Evolutionary conservation across 2,113 vertebrate genomes (phyloP), one percentile per base, ranked within the genome.

Genomic region (Nycticebus coucang): DNA sequence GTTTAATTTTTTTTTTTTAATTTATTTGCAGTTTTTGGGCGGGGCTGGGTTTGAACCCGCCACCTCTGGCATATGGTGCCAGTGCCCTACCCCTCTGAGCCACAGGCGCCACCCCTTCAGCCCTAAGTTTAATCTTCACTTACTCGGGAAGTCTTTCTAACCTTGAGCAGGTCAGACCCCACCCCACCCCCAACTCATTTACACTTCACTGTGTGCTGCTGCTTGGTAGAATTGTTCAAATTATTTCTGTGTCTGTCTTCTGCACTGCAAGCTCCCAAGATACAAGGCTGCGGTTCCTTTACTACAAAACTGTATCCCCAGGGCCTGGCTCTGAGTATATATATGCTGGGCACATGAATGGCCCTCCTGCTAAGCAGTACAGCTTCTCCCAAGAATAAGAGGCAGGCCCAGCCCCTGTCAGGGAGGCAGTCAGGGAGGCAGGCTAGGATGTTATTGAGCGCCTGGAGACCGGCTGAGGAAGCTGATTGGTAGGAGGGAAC

Each of bases 401-500:
- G n/a, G 50, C 62, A n/a, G 59, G 50, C 95, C 90, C 60, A 35
- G 72, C 81, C 77, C 83, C 57, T 85, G 60, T 60, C 75, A 74
- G 75, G 78, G 78, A 88, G 78, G 50, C 59, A 55, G 60, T 60
- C 75, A 74, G 75, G 78, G 78, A 88, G 78, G 50, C 59, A 55
- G 74, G 17, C 14, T 7, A 66, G 93, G 79, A 89, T 68, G 82
- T 87, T 24, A 30, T 41, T 18, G 26, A 77, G 37, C 2, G 37
- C 88, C 28, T 50, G 11, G 35, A 83, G 59, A 83, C 33, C 79
- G 85, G 89, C 79, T 13, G 1, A 66, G 84, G 89, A 92, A 87
- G 66, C 95, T 98, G 96, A 87, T 97, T 96, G 97, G 97, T 53
- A 64, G 82, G 1, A 90, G 95, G 98, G 97, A 98, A 97, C 97